Percentiles rank a stretch among this genome's conserved stretches.
Conservation (phyloP, 2,113 vertebrate genomes). For the Progne subis region DNA sequence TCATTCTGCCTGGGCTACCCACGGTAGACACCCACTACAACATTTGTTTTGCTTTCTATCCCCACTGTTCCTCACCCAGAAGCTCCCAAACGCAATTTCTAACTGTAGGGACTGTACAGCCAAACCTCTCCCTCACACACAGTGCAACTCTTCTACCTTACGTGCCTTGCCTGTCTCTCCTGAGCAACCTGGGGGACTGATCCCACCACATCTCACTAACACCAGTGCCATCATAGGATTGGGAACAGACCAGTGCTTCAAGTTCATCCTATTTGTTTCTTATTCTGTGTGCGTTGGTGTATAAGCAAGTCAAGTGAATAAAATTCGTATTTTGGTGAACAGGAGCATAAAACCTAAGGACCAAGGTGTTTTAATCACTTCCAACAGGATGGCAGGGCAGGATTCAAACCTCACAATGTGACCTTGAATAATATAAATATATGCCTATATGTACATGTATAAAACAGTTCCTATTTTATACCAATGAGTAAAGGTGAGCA, state of each 20-base stretch:
- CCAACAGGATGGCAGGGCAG: neutral
- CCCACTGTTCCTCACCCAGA: neutral
- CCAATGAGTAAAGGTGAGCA: neutral
- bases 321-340: neutral
- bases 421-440: neutral
- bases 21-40: neutral
- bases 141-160: neutral
- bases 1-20: neutral
- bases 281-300: neutral
- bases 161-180: neutral
- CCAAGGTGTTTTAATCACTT: neutral
- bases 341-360: neutral
- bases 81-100: neutral
- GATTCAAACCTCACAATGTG: neutral
- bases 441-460: no score
- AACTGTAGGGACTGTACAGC: neutral
- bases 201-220: neutral
- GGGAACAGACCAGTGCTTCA: neutral
- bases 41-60: neutral
- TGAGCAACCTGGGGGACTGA: neutral
- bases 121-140: neutral
- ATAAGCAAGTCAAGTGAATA: neutral
- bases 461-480: neutral
- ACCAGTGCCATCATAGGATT: rapidly evolving
- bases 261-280: neutral